Percentiles rank a stretch among this genome's conserved stretches.
These are phyloP conservation scores for Heliangelus exortis DNA, from an alignment of 2,797 vertebrate genomes.

Conservation along the genomic window DNA sequence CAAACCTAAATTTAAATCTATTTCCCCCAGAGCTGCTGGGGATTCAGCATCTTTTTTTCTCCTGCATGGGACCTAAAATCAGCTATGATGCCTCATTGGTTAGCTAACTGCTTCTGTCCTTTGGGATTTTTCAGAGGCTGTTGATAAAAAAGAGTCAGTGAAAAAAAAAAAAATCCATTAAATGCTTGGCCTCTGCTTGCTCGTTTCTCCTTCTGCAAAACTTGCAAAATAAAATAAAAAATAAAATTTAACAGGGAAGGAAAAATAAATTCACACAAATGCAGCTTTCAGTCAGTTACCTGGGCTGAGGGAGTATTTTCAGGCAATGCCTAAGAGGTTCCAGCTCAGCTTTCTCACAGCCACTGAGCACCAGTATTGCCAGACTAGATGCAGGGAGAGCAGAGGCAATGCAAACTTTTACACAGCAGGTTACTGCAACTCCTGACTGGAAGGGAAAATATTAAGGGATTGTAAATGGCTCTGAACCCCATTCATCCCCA, in stretches of 20 bases:
- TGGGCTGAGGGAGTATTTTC: neutral
- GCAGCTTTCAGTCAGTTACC: neutral
- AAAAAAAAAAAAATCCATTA: constrained; percentile 58
- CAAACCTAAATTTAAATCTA: constrained; percentile 46
- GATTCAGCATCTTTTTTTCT: constrained; percentile 45
- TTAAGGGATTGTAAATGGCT: neutral
- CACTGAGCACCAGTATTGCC: neutral
- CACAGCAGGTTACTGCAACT: neutral
- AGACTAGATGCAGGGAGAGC: neutral
- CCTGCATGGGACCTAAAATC: constrained; percentile 40
- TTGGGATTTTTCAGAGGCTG: constrained; percentile 37
- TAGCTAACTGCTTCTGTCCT: constrained; percentile 65
- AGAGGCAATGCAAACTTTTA: neutral
- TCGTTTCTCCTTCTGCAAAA: constrained; percentile 2
- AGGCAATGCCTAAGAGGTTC: neutral
- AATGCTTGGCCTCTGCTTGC: constrained; percentile 1
- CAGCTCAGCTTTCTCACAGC: neutral
- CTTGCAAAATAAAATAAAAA: neutral
- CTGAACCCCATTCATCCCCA: neutral
- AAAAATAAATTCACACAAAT: neutral
- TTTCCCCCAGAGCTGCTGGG: constrained; percentile 32
- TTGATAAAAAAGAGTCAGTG: constrained; percentile 49
- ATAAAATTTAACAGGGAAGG: neutral
- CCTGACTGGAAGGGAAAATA: neutral
- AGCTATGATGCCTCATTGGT: constrained; percentile 61